Evolutionary conservation across 2,888 invertebrate genomes (phyloP).

Genomic region (Frankliniella fusca): DNA sequence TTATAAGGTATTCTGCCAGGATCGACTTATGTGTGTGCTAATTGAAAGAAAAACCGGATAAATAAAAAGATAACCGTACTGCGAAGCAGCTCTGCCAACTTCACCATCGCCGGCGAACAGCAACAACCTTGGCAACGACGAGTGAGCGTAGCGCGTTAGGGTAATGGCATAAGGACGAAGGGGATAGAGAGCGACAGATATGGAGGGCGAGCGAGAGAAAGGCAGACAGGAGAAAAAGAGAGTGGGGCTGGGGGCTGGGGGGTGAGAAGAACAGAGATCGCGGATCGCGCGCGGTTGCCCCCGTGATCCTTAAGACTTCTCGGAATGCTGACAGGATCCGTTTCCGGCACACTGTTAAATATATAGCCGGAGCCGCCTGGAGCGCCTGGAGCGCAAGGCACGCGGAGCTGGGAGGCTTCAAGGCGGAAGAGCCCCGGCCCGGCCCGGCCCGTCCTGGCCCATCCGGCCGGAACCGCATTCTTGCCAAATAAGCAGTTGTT

Average conservation of each 20-base stretch:
- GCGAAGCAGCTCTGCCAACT: too few species aligned
- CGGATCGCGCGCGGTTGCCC: background rate
- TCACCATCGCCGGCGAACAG: too few species aligned
- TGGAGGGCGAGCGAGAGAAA: background rate
- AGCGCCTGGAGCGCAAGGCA: too few species aligned
- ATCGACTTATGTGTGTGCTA: too few species aligned
- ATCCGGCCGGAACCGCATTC: background rate
- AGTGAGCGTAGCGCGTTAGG: too few species aligned
- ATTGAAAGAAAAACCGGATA: too few species aligned
- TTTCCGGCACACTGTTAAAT: background rate
- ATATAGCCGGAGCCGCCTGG: too few species aligned
- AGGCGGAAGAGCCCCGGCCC: background rate
- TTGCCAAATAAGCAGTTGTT: conserved; percentile 15
- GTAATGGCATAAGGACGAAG: background rate
- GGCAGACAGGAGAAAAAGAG: background rate
- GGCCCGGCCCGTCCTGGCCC: background rate
- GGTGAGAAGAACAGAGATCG: background rate
- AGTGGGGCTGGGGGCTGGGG: background rate
- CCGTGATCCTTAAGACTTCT: background rate
- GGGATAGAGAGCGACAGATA: background rate
- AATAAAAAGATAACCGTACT: too few species aligned
- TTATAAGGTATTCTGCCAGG: too few species aligned
- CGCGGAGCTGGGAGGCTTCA: too few species aligned
- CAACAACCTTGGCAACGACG: too few species aligned
- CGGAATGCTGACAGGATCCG: background rate